These are phyloP conservation scores for Podotricha telesiphe DNA, from an alignment of 2,888 invertebrate genomes.

Conservation along the genomic window DNA sequence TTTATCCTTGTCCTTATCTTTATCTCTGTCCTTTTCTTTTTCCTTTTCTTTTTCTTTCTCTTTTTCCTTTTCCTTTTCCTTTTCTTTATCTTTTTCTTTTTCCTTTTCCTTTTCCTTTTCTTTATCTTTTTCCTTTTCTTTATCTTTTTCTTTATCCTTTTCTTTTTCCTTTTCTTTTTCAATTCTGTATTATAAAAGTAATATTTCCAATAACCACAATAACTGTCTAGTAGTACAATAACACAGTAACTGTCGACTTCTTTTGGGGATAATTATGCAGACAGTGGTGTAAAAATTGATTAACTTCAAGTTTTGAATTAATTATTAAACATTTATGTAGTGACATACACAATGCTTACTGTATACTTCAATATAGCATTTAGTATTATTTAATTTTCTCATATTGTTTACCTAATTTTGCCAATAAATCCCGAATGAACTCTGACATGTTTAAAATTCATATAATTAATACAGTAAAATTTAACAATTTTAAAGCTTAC, in stretches of 20 bases:
- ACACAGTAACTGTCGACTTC: no score
- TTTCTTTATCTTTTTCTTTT: constrained; percentile 47
- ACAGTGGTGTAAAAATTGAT: no score
- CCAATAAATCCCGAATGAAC: no score
- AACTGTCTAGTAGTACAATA: no score
- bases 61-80: constrained; percentile 52
- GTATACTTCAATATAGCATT: no score
- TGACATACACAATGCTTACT: no score
- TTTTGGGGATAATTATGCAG: no score
- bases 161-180: constrained; percentile 49
- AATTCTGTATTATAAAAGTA: constrained; percentile 16
- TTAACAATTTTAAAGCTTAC: constrained; percentile 52
- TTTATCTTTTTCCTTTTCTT: constrained; percentile 52
- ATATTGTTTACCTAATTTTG: no score
- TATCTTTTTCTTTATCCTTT: constrained; percentile 50
- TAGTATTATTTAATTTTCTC: no score
- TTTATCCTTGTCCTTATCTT: constrained; percentile 56
- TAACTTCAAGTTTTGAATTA: no score
- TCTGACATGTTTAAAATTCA: no score
- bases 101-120: constrained; percentile 56
- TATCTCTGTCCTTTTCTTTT: constrained; percentile 57
- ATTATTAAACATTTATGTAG: no score
- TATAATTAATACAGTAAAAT: background rate
- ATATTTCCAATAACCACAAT: background rate
- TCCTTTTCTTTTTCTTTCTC: constrained; percentile 54